Evolutionary conservation across 2,113 vertebrate species (phyloP).

Genomic region (Eulemur macaco): DNA sequence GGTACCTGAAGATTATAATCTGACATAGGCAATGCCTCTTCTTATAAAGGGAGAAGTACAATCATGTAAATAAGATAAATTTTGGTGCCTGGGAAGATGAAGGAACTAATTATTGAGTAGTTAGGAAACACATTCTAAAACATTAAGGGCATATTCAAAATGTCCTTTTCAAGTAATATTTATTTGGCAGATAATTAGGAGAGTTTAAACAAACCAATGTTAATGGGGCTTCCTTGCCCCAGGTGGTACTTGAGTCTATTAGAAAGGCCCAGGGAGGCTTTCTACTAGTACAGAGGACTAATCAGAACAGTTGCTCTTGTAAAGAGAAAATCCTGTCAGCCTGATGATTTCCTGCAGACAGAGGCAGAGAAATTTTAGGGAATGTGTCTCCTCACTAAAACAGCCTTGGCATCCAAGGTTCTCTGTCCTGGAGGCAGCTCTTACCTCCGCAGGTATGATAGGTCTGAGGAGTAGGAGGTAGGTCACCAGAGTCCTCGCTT

Average conservation of each 20-base stretch:
- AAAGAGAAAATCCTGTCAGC: background rate
- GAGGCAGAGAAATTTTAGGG: background rate
- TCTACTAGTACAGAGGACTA: background rate
- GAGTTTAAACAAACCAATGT: conserved; percentile 39
- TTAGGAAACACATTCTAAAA: conserved; percentile 34
- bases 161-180: conserved; percentile 29
- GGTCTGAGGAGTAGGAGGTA: background rate
- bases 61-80: conserved; percentile 27
- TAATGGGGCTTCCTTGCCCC: background rate
- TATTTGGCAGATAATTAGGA: conserved; percentile 44
- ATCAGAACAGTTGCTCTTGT: background rate
- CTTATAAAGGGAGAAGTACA: background rate
- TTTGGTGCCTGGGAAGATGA: conserved; percentile 22
- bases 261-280: background rate
- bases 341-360: background rate
- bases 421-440: background rate
- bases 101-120: conserved; percentile 15
- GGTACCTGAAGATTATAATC: background rate
- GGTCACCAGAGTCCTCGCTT: background rate
- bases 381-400: background rate
- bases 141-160: conserved; percentile 31
- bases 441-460: background rate
- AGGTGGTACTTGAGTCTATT: background rate
- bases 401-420: background rate
- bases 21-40: background rate